Percentiles rank a stretch among this genome's conserved stretches.
Conservation (phyloP, 2,797 vertebrate genomes). For the Cephalopachus bancanus region DNA sequence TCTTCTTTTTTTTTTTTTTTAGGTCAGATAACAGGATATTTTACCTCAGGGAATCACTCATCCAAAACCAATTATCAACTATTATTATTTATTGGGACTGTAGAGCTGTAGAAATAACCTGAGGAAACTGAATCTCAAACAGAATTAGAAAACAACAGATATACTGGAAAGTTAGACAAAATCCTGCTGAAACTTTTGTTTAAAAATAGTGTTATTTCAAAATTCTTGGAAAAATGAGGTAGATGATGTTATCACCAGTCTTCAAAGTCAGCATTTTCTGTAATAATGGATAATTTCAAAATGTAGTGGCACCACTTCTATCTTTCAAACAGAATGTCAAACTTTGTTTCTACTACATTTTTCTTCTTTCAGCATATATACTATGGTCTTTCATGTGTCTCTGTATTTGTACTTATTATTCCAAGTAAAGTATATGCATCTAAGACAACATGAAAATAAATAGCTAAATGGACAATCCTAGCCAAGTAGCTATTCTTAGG, state of each 20-base stretch:
- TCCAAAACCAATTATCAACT: neutral
- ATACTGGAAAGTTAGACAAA: neutral
- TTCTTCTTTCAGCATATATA: neutral
- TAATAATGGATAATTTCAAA: conserved; percentile 20
- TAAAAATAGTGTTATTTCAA: neutral
- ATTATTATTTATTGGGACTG: neutral
- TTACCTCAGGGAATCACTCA: neutral
- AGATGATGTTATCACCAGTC: neutral
- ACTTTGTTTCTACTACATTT: neutral
- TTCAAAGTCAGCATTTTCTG: neutral
- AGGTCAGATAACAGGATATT: neutral
- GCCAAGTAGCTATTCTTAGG: neutral
- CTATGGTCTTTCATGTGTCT: neutral
- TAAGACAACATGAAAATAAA: neutral
- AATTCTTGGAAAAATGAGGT: conserved; percentile 37
- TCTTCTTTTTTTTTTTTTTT: neutral
- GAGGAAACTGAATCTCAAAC: neutral
- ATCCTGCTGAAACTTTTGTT: neutral
- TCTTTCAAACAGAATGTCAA: neutral
- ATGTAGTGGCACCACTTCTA: neutral
- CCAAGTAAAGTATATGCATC: neutral
- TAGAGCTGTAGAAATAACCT: neutral
- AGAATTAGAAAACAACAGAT: conserved; percentile 30
- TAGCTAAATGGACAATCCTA: neutral
- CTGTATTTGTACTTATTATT: neutral